Conservation (phyloP, 2,888 invertebrate genomes). For the Spatulosminthurus flaviceps region DNA sequence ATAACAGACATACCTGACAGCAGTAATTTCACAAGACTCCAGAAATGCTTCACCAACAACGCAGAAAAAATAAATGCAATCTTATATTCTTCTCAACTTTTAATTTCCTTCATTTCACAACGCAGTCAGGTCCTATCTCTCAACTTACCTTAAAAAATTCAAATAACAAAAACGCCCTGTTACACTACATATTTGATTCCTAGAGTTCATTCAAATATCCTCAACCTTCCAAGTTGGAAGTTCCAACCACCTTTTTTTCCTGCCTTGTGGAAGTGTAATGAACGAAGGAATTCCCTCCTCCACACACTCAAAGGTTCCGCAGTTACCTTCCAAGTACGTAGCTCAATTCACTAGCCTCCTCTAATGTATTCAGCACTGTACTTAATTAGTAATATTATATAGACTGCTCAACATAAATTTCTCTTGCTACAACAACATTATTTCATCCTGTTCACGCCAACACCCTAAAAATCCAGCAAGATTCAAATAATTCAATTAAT, state of each 20-base stretch:
- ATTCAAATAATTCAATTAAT: slow-evolving; percentile 43
- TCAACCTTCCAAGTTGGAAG: neutral
- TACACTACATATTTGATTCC: too few species aligned
- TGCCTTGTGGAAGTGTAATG: neutral
- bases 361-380: too few species aligned
- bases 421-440: neutral
- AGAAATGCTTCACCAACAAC: neutral
- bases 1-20: too few species aligned
- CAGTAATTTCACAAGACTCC: too few species aligned
- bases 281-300: neutral
- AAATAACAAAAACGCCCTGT: too few species aligned
- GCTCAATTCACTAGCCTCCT: too few species aligned
- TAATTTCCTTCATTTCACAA: too few species aligned
- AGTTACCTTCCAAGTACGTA: neutral
- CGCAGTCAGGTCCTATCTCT: too few species aligned
- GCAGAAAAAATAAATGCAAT: neutral
- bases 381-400: too few species aligned
- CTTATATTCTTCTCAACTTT: neutral
- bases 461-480: slow-evolving; percentile 12
- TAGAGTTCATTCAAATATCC: too few species aligned
- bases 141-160: too few species aligned
- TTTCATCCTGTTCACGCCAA: slow-evolving; percentile 5
- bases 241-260: neutral
- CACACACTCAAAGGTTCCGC: neutral
- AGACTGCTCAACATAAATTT: too few species aligned